These are phyloP conservation scores for Hyperopisus bebe DNA, from an alignment of 2,113 vertebrate genomes.

Conservation along the genomic window DNA sequence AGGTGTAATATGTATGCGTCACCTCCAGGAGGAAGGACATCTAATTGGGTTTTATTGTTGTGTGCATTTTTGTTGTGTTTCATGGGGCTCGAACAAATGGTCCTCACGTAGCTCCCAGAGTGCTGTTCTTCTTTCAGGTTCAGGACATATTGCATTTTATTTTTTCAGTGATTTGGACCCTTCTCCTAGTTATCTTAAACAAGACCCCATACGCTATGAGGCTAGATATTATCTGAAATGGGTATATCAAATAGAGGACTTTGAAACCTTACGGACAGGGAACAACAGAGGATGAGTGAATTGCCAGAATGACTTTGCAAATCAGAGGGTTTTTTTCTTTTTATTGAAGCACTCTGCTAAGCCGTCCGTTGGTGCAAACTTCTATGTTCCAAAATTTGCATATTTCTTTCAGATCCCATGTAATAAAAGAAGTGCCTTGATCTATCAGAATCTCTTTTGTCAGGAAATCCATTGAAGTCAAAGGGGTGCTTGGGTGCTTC, in stretches of 20 bases:
- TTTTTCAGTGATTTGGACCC: neutral
- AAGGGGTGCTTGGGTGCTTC: neutral
- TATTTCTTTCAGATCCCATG: neutral
- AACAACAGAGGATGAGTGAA: neutral
- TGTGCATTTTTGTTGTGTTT: neutral
- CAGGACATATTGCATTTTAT: neutral
- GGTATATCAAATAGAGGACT: neutral
- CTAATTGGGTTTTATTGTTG: neutral
- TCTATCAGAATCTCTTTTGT: neutral
- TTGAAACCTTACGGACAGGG: neutral
- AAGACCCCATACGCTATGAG: neutral
- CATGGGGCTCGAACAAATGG: neutral
- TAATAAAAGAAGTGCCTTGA: neutral
- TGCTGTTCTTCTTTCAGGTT: neutral
- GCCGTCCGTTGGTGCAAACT: neutral
- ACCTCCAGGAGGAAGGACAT: neutral
- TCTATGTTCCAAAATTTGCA: neutral
- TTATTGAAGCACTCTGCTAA: neutral
- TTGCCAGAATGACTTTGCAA: neutral
- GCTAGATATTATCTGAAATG: neutral
- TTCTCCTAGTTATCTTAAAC: neutral
- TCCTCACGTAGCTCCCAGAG: neutral
- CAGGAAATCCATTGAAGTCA: neutral
- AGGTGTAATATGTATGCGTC: neutral
- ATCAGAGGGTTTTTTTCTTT: neutral